Evolutionary conservation across 2,113 vertebrate genomes (phyloP).

Genomic region (Oreotrochilus melanogaster): DNA sequence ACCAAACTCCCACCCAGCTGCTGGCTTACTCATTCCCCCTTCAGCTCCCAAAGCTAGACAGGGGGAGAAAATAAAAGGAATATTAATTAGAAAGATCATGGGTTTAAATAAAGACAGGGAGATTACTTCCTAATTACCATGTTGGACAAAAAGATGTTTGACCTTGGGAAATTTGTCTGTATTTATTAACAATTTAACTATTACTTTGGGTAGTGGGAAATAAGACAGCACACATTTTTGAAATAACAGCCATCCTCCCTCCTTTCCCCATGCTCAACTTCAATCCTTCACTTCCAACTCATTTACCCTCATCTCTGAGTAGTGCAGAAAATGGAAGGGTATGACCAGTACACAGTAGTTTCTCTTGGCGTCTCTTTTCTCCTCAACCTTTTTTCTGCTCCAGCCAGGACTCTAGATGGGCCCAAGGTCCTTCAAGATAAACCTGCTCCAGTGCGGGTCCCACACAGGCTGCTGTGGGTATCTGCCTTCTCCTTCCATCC

Average conservation of each 20-base stretch:
- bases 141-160: background rate
- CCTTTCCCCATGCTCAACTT: background rate
- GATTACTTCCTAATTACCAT: background rate
- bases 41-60: too few species aligned
- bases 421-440: background rate
- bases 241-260: too few species aligned
- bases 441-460: background rate
- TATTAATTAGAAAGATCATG: background rate
- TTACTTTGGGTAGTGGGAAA: too few species aligned
- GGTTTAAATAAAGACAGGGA: background rate
- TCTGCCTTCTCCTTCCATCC: background rate
- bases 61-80: background rate
- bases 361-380: too few species aligned
- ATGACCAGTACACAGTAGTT: too few species aligned
- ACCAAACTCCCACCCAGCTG: background rate
- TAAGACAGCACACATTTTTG: too few species aligned
- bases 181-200: background rate
- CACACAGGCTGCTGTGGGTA: background rate
- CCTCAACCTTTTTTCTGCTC: too few species aligned
- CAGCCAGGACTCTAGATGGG: too few species aligned
- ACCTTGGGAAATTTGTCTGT: background rate
- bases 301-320: too few species aligned
- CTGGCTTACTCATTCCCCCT: background rate
- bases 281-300: background rate
- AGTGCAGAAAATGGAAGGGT: too few species aligned